phyloP scores from a whole-genome alignment of 1,140 invertebrate genomes.

The Pygmarrhopalites habei region DNA sequence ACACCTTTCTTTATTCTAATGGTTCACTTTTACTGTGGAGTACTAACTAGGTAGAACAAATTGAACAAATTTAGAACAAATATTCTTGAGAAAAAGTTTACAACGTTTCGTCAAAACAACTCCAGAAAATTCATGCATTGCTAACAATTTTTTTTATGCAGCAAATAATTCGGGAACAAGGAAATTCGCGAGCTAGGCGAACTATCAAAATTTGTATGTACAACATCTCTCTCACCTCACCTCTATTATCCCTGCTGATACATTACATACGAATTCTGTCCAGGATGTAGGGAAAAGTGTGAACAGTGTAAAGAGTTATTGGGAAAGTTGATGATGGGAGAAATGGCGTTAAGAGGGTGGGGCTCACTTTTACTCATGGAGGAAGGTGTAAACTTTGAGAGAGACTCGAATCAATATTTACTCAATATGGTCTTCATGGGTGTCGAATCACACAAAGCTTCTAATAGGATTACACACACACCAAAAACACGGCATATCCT shows the following conservation, averaged over 20 bases:
- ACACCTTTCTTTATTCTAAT: too few relatives aligned
- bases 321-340: background rate
- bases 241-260: too few relatives aligned
- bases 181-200: background rate
- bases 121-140: too few relatives aligned
- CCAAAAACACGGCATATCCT: background rate
- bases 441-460: background rate
- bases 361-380: conserved; percentile 9
- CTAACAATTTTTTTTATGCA: too few relatives aligned
- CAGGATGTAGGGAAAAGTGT: background rate
- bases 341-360: conserved; percentile 7
- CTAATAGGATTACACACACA: background rate
- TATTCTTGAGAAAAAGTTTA: too few relatives aligned
- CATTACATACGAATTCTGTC: background rate
- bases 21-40: too few relatives aligned
- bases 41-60: too few relatives aligned
- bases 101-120: too few relatives aligned
- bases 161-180: background rate
- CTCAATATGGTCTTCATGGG: conserved; percentile 1
- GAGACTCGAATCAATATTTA: conserved; percentile 25
- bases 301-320: background rate
- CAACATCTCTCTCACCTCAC: too few relatives aligned
- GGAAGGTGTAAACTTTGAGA: conserved; percentile 21
- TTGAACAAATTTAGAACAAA: too few relatives aligned
- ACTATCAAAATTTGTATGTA: background rate